Conservation (phyloP, 1,140 invertebrate genomes). For the Cephus cinctus region DNA sequence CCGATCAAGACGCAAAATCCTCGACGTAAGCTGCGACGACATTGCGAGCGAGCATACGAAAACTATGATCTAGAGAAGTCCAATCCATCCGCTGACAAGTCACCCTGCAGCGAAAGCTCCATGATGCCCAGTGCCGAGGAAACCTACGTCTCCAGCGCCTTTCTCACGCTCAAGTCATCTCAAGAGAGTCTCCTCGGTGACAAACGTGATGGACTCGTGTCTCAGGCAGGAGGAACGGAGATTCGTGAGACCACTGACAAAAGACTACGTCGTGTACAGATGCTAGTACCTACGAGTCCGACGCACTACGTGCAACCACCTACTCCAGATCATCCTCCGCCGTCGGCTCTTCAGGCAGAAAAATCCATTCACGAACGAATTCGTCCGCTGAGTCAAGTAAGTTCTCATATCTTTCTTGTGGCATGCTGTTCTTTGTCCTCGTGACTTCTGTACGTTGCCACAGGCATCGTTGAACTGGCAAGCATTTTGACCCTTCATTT, state of each 20-base stretch:
- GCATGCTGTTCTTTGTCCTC: too few species aligned
- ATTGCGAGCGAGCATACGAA: slow-evolving; percentile 60
- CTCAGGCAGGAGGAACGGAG: slow-evolving; percentile 39
- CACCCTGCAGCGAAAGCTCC: slow-evolving; percentile 52
- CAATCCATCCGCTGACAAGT: slow-evolving; percentile 44
- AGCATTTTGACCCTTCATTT: too few species aligned
- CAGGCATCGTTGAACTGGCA: too few species aligned
- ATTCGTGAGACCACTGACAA: slow-evolving; percentile 42
- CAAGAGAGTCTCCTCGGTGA: slow-evolving; percentile 66
- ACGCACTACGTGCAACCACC: slow-evolving; percentile 89
- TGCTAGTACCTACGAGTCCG: slow-evolving; percentile 71
- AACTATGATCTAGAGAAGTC: slow-evolving; percentile 59
- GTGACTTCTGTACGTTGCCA: too few species aligned
- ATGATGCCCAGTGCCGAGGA: slow-evolving; percentile 42
- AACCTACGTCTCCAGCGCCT: slow-evolving; percentile 61
- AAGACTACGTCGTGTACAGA: slow-evolving; percentile 49
- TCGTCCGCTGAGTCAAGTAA: slow-evolving; percentile 83
- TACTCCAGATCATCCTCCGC: slow-evolving; percentile 91
- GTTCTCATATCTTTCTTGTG: slow-evolving; percentile 23
- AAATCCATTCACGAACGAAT: slow-evolving; percentile 88
- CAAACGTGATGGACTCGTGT: slow-evolving; percentile 46
- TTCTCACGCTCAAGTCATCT: slow-evolving; percentile 64
- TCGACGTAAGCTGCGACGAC: slow-evolving; percentile 66
- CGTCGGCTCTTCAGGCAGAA: slow-evolving; percentile 86
- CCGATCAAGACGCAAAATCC: slow-evolving; percentile 73